These are phyloP conservation scores for Zosterops lateralis DNA, from an alignment of 2,113 vertebrate species.

Conservation along the genomic window DNA sequence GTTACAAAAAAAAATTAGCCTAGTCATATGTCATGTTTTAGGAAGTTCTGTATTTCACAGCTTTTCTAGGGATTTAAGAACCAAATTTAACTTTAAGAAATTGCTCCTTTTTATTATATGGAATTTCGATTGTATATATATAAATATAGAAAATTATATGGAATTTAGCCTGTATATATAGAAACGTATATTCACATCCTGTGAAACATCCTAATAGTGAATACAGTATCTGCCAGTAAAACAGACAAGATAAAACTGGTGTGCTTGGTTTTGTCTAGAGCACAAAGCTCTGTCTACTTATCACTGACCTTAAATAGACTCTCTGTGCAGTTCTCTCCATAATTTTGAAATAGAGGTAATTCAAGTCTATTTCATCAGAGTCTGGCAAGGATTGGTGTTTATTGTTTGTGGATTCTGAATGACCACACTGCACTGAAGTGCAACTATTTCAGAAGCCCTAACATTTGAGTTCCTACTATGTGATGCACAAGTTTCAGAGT, in stretches of 20 bases:
- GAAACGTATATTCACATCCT: not conserved
- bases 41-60: not conserved
- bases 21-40: not conserved
- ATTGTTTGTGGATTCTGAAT: not conserved
- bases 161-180: not conserved
- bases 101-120: not conserved
- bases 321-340: not conserved
- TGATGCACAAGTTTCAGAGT: not conserved
- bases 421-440: not conserved
- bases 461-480: not conserved
- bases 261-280: not conserved
- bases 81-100: not conserved
- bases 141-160: not conserved
- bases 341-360: not conserved
- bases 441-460: not conserved
- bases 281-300: not conserved
- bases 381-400: not conserved
- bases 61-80: not conserved
- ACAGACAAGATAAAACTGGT: not conserved
- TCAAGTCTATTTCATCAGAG: not conserved
- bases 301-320: not conserved
- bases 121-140: not conserved
- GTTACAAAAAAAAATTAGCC: not conserved
- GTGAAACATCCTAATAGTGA: not conserved
- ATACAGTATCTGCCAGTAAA: not conserved